Evolutionary conservation across 1,140 invertebrate genomes (phyloP).

Genomic region (Sitodiplosis mosellana): DNA sequence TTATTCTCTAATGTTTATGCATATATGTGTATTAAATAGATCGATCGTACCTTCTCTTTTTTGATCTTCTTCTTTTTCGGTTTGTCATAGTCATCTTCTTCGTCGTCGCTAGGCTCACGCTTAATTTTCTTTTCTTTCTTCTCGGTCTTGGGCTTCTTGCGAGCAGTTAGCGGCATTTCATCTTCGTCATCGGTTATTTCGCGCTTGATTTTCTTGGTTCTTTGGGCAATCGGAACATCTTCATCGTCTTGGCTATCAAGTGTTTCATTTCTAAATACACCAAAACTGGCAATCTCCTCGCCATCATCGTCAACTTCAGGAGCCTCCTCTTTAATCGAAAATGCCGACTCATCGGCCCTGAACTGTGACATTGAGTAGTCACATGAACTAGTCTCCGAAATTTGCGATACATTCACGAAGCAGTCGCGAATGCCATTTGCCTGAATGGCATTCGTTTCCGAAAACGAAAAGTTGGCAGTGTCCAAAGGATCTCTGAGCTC

Average conservation of each 20-base stretch:
- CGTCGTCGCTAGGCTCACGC: constrained; percentile 35
- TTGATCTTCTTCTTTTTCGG: constrained; percentile 33
- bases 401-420: constrained; percentile 14
- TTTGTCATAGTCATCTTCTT: constrained; percentile 38
- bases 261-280: constrained; percentile 21
- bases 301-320: background rate
- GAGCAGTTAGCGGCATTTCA: constrained; percentile 42
- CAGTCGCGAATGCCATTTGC: constrained; percentile 10
- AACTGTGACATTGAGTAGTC: constrained; percentile 46
- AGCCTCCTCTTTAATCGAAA: constrained; percentile 6
- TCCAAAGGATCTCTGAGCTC: constrained; percentile 12
- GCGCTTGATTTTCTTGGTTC: constrained; percentile 12
- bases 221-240: constrained; percentile 47
- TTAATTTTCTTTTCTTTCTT: constrained; percentile 36
- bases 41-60: constrained; percentile 15
- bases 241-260: constrained; percentile 37
- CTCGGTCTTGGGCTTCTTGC: constrained; percentile 54
- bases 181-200: constrained; percentile 34
- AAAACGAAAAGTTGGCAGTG: constrained; percentile 14
- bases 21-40: too few relatives aligned
- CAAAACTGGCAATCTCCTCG: constrained; percentile 6
- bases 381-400: constrained; percentile 39
- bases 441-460: constrained; percentile 9
- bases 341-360: constrained; percentile 28
- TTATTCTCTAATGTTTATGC: too few relatives aligned